phyloP scores from a whole-genome alignment of 30 jellyfish, hydroid and myxozoan species.

The Cassiopea xamachana region DNA sequence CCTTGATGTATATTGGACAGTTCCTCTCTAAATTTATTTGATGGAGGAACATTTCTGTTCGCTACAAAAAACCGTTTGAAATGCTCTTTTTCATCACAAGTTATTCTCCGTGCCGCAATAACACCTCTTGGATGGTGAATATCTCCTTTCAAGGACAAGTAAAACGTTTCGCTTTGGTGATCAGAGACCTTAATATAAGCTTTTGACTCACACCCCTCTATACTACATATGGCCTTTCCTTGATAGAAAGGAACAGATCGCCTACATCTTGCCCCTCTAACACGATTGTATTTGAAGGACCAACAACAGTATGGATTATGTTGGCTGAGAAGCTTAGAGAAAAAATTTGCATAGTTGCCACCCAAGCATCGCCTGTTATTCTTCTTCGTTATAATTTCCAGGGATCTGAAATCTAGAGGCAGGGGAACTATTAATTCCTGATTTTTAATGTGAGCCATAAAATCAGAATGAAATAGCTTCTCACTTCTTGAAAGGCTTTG shows the following conservation, averaged over 20 bases:
- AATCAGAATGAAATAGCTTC: no score
- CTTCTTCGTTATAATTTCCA: neutral
- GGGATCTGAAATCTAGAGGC: neutral
- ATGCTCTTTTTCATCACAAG: neutral
- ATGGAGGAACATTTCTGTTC: neutral
- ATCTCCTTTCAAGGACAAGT: neutral
- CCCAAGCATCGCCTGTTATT: neutral
- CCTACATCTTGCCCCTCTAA: neutral
- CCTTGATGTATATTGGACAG: neutral
- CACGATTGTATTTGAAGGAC: neutral
- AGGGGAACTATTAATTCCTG: no score
- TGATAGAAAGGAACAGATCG: neutral
- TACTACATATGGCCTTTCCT: neutral
- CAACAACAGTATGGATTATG: neutral
- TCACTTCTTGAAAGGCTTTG: no score
- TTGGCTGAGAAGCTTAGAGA: neutral
- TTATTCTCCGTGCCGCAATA: neutral
- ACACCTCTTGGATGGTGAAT: neutral
- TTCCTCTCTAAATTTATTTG: neutral
- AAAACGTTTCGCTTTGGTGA: neutral
- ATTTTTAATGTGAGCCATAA: no score
- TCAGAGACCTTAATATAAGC: neutral
- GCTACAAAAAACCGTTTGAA: no score
- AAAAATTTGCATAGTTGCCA: neutral
- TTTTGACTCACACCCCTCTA: neutral